Conservation (phyloP, 1,140 invertebrate genomes). For the Aphaenogaster rudis region DNA sequence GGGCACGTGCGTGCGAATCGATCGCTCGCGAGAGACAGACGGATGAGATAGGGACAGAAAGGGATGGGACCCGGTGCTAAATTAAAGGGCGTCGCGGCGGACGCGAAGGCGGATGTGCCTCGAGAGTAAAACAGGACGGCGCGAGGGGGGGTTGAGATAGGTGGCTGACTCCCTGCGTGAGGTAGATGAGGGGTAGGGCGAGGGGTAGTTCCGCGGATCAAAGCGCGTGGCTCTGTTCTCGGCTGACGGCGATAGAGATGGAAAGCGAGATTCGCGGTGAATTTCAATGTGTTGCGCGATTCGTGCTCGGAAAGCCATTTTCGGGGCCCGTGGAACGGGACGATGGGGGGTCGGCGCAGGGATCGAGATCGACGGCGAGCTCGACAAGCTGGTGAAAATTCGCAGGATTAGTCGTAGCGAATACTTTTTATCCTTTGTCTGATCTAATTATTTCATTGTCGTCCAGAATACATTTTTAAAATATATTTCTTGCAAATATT, state of each 20-base stretch:
- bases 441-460: background rate
- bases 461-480: background rate
- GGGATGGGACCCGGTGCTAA: conserved; percentile 69
- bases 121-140: conserved; percentile 75
- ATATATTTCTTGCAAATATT: background rate
- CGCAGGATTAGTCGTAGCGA: background rate
- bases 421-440: background rate
- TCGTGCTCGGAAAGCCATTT: conserved; percentile 84
- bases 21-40: conserved; percentile 37
- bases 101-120: conserved; percentile 81
- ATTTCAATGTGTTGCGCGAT: conserved; percentile 83
- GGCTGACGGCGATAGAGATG: conserved; percentile 84
- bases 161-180: conserved; percentile 27
- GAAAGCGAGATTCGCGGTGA: conserved; percentile 85
- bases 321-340: conserved; percentile 10
- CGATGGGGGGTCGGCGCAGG: background rate
- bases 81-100: conserved; percentile 77
- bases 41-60: conserved; percentile 27
- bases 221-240: conserved; percentile 72
- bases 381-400: conserved; percentile 11
- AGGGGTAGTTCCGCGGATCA: conserved; percentile 66
- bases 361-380: conserved; percentile 13
- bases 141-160: background rate
- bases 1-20: conserved; percentile 44
- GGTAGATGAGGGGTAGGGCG: conserved; percentile 53